These are phyloP conservation scores for Myotis planiceps DNA, from an alignment of 2,797 vertebrate species.

Conservation along the genomic window DNA sequence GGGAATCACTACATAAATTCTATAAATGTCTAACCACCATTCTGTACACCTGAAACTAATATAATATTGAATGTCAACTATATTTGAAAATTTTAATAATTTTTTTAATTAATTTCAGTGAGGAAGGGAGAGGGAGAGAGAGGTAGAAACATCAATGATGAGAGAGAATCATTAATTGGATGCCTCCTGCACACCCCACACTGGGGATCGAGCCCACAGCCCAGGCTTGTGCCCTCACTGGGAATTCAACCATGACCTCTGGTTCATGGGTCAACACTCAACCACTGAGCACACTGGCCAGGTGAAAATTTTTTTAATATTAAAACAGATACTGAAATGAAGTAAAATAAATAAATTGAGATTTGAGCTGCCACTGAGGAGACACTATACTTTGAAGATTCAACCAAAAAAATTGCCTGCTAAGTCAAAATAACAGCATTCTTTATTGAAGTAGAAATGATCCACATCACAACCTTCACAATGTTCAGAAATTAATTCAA, in stretches of 20 bases:
- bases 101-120: too few relatives aligned
- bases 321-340: not conserved
- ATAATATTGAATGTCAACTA: not conserved
- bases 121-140: too few relatives aligned
- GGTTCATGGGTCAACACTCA: too few relatives aligned
- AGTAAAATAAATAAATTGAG: not conserved
- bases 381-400: not conserved
- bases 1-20: not conserved
- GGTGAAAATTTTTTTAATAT: not conserved
- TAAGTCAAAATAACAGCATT: not conserved
- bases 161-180: too few relatives aligned
- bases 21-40: not conserved
- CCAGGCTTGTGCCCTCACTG: too few relatives aligned
- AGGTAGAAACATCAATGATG: too few relatives aligned
- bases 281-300: too few relatives aligned
- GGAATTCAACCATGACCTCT: too few relatives aligned
- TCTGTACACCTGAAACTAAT: not conserved
- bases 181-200: too few relatives aligned
- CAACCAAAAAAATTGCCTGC: not conserved
- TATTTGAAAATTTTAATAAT: not conserved
- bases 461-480: not conserved
- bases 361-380: not conserved
- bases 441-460: not conserved
- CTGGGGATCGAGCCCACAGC: too few relatives aligned
- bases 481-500: not conserved